phyloP scores from a whole-genome alignment of 2,888 invertebrate species.

The Polydrusus pterygomalis region DNA sequence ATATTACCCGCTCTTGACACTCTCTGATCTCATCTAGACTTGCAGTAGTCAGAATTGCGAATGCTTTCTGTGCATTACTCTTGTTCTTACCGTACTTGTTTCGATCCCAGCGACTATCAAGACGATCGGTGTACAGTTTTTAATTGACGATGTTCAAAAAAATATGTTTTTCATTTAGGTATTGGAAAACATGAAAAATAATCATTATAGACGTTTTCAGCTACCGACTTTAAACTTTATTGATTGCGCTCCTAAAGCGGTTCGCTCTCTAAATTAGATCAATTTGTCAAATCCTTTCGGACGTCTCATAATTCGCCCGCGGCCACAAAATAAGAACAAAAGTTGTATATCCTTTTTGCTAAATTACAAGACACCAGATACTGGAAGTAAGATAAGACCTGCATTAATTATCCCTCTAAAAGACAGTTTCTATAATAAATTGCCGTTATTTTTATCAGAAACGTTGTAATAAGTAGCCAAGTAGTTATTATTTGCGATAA shows the following conservation, averaged over 20 bases:
- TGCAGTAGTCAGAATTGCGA: no score
- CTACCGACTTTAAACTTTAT: constrained; percentile 44
- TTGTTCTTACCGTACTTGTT: no score
- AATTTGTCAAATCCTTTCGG: constrained; percentile 65
- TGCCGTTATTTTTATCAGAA: constrained; percentile 53
- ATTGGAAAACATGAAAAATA: constrained; percentile 23
- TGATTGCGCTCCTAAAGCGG: constrained; percentile 37
- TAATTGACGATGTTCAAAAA: not conserved
- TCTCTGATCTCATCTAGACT: no score
- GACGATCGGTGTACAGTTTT: not conserved
- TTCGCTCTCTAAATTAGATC: constrained; percentile 63
- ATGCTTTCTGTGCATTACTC: no score
- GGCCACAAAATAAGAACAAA: constrained; percentile 61
- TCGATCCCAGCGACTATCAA: not conserved
- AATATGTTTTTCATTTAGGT: not conserved
- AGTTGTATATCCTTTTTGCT: constrained; percentile 61
- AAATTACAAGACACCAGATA: constrained; percentile 63
- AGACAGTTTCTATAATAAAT: constrained; percentile 55
- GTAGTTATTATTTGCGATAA: constrained; percentile 53
- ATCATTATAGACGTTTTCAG: constrained; percentile 20
- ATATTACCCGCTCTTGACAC: no score
- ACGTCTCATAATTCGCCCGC: constrained; percentile 63
- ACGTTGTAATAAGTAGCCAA: constrained; percentile 47
- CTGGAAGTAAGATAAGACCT: constrained; percentile 56
- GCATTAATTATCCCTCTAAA: constrained; percentile 58